Conservation (phyloP, 2,888 invertebrate genomes). For the Drosophila macrospina region DNA sequence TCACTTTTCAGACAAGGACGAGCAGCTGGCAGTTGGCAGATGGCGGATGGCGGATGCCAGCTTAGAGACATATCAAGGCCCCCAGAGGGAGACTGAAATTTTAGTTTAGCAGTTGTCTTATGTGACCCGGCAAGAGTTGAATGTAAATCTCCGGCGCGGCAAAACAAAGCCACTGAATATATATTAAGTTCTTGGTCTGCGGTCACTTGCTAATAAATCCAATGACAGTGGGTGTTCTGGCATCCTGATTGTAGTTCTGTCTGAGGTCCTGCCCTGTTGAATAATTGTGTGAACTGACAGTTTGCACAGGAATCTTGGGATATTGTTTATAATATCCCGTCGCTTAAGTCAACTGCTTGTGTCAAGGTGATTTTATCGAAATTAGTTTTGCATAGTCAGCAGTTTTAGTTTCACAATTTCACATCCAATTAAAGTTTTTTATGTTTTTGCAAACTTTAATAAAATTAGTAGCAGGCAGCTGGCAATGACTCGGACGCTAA, state of each 20-base stretch:
- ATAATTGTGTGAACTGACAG: conserved; percentile 50
- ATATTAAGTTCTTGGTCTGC: conserved; percentile 58
- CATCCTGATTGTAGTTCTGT: conserved; percentile 15
- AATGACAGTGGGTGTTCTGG: conserved; percentile 45
- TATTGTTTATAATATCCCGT: conserved; percentile 3
- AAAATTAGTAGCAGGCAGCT: conserved; percentile 31
- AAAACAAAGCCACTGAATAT: conserved; percentile 53
- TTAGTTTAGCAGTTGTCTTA: conserved; percentile 45
- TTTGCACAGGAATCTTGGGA: conserved; percentile 25
- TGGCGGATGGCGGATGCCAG: conserved; percentile 14
- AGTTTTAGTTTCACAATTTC: conserved; percentile 15
- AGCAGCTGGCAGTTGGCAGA: conserved; percentile 27
- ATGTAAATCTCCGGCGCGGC: conserved; percentile 53
- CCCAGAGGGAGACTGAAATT: conserved; percentile 35
- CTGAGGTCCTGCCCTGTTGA: conserved; percentile 19
- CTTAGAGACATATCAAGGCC: conserved; percentile 3
- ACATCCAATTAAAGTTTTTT: conserved; percentile 8
- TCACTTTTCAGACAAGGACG: conserved; percentile 23
- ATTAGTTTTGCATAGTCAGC: conserved; percentile 5
- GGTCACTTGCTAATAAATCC: conserved; percentile 71
- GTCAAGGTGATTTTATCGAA: conserved; percentile 55
- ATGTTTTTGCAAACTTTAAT: conserved; percentile 27
- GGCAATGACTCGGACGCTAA: conserved; percentile 11
- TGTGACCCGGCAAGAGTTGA: conserved; percentile 13
- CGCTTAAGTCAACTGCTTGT: conserved; percentile 59